Conservation (phyloP, 2,888 invertebrate species). For the Dascillus cervinus region DNA sequence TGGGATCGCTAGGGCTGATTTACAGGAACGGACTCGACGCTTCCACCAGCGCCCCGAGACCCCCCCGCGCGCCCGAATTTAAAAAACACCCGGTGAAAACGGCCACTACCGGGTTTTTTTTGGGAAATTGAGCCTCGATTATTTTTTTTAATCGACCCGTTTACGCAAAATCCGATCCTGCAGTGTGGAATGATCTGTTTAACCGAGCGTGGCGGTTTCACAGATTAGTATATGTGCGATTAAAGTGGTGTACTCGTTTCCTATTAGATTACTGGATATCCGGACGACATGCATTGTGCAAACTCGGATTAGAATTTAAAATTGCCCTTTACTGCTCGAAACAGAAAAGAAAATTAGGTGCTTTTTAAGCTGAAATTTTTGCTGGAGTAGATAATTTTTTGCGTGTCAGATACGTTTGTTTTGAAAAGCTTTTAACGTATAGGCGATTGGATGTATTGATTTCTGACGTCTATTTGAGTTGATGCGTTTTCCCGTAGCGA, state of each 20-base stretch:
- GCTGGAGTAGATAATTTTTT: too few relatives aligned
- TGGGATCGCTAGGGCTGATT: slow-evolving; percentile 23
- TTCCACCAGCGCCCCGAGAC: neutral
- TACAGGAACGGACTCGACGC: slow-evolving; percentile 18
- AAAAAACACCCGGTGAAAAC: neutral
- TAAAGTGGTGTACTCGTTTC: slow-evolving; percentile 26
- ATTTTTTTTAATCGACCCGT: too few relatives aligned
- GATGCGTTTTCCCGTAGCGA: slow-evolving; percentile 25
- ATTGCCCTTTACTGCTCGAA: too few relatives aligned
- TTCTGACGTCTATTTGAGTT: slow-evolving; percentile 30
- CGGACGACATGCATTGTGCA: slow-evolving; percentile 6
- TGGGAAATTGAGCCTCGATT: neutral
- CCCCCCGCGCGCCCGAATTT: too few relatives aligned
- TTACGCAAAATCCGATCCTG: slow-evolving; percentile 7
- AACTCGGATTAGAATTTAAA: too few relatives aligned
- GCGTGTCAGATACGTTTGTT: slow-evolving; percentile 12
- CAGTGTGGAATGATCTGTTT: slow-evolving; percentile 14
- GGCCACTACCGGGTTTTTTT: neutral
- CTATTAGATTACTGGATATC: slow-evolving; percentile 17
- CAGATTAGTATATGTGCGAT: slow-evolving; percentile 28
- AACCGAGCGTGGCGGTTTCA: slow-evolving; percentile 24
- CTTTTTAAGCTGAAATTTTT: too few relatives aligned
- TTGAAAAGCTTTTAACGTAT: slow-evolving; percentile 27
- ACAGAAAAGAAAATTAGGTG: too few relatives aligned
- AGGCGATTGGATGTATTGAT: slow-evolving; percentile 30